A percentile compares a stretch with the other conserved stretches of the same genome.
Conservation (phyloP, 2,113 vertebrate genomes). For the Pristiophorus japonicus region DNA sequence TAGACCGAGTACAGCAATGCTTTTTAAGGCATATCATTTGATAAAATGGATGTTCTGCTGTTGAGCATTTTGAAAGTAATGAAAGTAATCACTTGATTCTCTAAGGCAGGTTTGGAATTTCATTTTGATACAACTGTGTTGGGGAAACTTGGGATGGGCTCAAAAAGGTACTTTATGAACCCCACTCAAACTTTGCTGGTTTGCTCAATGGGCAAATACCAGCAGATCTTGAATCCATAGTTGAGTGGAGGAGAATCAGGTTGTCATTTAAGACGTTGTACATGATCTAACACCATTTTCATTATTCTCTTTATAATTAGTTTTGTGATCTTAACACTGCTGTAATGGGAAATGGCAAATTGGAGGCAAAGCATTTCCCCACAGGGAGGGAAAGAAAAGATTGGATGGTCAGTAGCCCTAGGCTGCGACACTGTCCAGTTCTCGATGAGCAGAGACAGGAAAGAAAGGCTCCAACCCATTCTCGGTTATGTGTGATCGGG, state of each 20-base stretch:
- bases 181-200: not conserved
- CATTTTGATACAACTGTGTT: not conserved
- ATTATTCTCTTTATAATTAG: not conserved
- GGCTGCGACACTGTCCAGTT: not conserved
- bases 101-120: not conserved
- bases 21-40: not conserved
- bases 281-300: not conserved
- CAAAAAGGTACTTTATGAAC: not conserved
- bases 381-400: not conserved
- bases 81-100: not conserved
- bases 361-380: not conserved
- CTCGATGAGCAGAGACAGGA: not conserved
- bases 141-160: not conserved
- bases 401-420: not conserved
- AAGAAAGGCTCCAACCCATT: not conserved
- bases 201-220: not conserved
- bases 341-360: not conserved
- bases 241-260: not conserved
- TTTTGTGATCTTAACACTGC: not conserved
- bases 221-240: not conserved
- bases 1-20: not conserved
- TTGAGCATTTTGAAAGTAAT: not conserved
- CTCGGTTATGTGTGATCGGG: not conserved
- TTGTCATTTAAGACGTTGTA: not conserved
- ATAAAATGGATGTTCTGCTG: not conserved